Evolutionary conservation across 2,113 vertebrate species (phyloP).

Genomic region (Oreocharis arfaki): DNA sequence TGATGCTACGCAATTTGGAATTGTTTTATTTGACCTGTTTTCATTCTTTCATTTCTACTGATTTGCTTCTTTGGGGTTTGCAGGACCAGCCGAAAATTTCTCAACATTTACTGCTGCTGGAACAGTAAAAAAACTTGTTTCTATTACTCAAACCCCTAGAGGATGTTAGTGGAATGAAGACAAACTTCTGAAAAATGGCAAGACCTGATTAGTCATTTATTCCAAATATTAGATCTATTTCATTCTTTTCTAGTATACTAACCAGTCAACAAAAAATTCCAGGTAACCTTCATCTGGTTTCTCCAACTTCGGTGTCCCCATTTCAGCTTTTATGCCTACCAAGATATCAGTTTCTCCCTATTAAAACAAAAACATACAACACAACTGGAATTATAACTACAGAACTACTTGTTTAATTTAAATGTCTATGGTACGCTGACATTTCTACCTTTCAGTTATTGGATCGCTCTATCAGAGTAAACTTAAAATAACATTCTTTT

Average conservation of each 20-base stretch:
- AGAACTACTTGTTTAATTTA: background rate
- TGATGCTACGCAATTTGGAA: background rate
- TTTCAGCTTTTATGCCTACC: conserved; percentile 94
- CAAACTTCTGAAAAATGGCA: background rate
- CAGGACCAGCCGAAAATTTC: background rate
- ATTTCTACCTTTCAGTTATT: background rate
- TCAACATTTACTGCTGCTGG: background rate
- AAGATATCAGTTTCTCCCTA: conserved; percentile 93
- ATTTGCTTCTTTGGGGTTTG: background rate
- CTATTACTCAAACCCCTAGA: background rate
- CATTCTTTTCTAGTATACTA: conserved; percentile 35
- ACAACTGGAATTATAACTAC: background rate
- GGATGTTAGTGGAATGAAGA: background rate
- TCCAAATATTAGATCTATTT: background rate
- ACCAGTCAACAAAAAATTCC: conserved; percentile 99
- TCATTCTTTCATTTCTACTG: background rate
- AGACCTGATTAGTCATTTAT: background rate
- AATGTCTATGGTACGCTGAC: background rate
- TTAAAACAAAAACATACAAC: background rate
- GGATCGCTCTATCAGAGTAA: background rate
- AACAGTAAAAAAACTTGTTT: background rate
- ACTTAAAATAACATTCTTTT: background rate
- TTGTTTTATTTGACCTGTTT: background rate
- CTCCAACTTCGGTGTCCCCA: conserved; percentile 86
- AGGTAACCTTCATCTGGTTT: conserved; percentile 88